phyloP scores from a whole-genome alignment of 2,113 vertebrate genomes.

The Gadus chalcogrammus region DNA sequence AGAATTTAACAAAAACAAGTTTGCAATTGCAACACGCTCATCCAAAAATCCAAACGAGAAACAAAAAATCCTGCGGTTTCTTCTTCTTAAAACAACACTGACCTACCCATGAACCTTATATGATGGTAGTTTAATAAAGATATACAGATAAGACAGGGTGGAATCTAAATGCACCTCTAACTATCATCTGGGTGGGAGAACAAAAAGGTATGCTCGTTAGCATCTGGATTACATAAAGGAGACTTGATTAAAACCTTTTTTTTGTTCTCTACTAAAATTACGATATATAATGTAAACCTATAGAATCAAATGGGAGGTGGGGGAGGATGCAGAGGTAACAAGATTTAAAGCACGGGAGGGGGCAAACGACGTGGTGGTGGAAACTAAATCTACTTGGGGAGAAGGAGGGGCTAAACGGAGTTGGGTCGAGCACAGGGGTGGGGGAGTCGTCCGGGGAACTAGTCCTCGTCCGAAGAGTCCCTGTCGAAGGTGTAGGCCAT shows the following conservation, averaged over 20 bases:
- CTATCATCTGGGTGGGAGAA: slow-evolving; percentile 52
- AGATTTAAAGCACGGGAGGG: too few relatives aligned
- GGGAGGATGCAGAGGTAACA: background rate
- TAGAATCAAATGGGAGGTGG: slow-evolving; percentile 1
- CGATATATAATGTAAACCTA: slow-evolving; percentile 2
- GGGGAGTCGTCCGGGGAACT: slow-evolving; percentile 41
- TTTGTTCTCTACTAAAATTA: background rate
- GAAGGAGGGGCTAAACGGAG: slow-evolving; percentile 16
- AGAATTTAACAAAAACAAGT: slow-evolving; percentile 24
- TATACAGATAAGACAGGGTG: slow-evolving; percentile 37
- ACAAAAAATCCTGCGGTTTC: slow-evolving; percentile 21
- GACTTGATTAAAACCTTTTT: background rate
- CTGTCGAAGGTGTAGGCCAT: slow-evolving; percentile 98
- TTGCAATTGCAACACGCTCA: slow-evolving; percentile 42
- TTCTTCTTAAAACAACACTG: slow-evolving; percentile 23
- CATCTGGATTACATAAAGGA: slow-evolving; percentile 6
- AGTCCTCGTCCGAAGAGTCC: slow-evolving; percentile 93
- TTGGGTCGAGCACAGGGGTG: slow-evolving; percentile 8
- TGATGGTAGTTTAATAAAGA: slow-evolving; percentile 36
- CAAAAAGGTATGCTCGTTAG: slow-evolving; percentile 27
- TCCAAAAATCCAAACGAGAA: slow-evolving; percentile 12
- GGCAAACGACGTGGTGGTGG: too few relatives aligned
- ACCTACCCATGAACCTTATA: slow-evolving; percentile 34
- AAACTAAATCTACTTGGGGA: background rate
- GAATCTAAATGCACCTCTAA: slow-evolving; percentile 37